A percentile compares a stretch with the other conserved stretches of the same genome.
Evolutionary conservation across 2,113 vertebrate species (phyloP).

Genomic region (Atlantisia rogersi): DNA sequence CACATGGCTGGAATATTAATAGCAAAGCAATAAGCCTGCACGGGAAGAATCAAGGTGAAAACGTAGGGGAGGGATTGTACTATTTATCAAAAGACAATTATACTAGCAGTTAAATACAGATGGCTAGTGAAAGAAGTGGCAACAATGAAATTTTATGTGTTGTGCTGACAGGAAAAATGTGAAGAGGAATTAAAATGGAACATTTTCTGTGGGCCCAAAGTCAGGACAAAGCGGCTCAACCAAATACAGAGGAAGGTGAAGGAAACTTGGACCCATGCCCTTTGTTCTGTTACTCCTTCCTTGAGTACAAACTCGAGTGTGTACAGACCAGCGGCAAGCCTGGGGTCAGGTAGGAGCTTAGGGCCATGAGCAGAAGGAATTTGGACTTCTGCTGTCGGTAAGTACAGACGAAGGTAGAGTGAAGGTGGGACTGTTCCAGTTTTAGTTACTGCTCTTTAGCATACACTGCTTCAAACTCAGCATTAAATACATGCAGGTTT

Average conservation of each 20-base stretch:
- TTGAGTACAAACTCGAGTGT: fast-evolving
- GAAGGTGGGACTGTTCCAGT: not conserved
- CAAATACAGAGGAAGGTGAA: not conserved
- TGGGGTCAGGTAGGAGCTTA: not conserved
- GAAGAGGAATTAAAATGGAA: not conserved
- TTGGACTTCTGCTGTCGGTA: not conserved
- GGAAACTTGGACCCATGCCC: not conserved
- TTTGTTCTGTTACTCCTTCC: not conserved
- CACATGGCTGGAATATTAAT: slow-evolving; percentile 64
- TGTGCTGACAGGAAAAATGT: not conserved
- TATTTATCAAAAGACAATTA: slow-evolving; percentile 48
- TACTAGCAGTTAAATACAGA: slow-evolving; percentile 18
- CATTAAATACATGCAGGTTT: not conserved
- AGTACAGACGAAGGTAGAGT: not conserved
- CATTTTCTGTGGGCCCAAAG: not conserved
- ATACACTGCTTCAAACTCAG: not conserved
- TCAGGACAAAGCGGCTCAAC: not conserved
- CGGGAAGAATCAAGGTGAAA: slow-evolving; percentile 58
- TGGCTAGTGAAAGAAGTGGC: not conserved
- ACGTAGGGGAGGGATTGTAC: not conserved
- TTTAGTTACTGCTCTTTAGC: not conserved
- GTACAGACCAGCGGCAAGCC: not conserved
- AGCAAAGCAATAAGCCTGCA: slow-evolving; percentile 29
- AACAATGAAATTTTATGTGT: not conserved
- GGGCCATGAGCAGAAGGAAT: not conserved